Evolutionary conservation across 2,888 invertebrate species (phyloP).

Genomic region (Pantelozetes paolii): DNA sequence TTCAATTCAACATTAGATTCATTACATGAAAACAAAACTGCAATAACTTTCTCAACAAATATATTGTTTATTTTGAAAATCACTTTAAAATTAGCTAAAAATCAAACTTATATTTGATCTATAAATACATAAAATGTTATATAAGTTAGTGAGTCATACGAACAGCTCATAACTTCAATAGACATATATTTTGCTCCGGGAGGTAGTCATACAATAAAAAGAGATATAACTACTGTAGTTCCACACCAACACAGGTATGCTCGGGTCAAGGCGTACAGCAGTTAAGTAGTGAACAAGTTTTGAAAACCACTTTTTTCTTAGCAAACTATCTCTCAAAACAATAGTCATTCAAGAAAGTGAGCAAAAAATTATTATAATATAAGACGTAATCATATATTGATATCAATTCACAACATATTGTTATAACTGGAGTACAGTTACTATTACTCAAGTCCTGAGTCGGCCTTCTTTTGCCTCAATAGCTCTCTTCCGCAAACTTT

Average conservation of each 20-base stretch:
- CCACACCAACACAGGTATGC: no score
- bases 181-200: no score
- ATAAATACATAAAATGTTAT: no score
- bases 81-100: no score
- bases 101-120: no score
- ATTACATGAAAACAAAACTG: no score
- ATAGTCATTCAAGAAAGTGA: constrained; percentile 30
- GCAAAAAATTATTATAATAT: constrained; percentile 7
- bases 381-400: constrained; percentile 1
- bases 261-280: constrained; percentile 16
- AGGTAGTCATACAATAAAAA: no score
- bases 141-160: constrained; percentile 10
- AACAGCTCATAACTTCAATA: background rate
- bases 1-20: background rate
- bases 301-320: constrained; percentile 14
- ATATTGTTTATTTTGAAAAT: no score
- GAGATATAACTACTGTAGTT: no score
- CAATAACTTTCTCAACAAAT: no score
- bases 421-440: background rate
- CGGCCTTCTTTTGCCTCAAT: background rate
- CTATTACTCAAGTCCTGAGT: background rate
- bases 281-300: background rate
- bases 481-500: constrained; percentile 9
- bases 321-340: constrained; percentile 13
- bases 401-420: constrained; percentile 21